Evolutionary conservation across 2,797 vertebrate species (phyloP), one percentile per base, ranked within the genome.

Genomic region (Picus viridis): DNA sequence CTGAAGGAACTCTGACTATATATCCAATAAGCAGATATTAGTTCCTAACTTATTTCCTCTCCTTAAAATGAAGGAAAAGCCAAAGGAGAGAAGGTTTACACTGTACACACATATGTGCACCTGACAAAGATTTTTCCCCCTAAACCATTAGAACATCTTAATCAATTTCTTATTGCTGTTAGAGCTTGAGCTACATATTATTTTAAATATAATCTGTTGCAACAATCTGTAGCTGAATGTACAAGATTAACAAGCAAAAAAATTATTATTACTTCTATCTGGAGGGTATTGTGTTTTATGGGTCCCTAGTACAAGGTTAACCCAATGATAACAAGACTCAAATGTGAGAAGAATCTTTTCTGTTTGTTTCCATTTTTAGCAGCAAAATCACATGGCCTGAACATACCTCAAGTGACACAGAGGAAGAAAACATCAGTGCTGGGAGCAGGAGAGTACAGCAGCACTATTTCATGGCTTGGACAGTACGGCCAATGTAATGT

Each of bases 211-310:
- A 71, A 79, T 54, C 83, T 78, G 34, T 68, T 85, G 88, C 17
- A 79, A 77, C 30, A 56, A 68, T 72, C 53, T 87, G 29, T 73
- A 82, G 47, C 22, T 89, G 59, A 94, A 80, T 89, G 61, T 68
- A 94, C 68, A 72, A 88, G 75, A 76, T 78, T 43, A 94, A 89
- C 89, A 62, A 94, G 71, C 91, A 89, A 79, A 82, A 86, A 79
- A 85, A 62, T 32, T 32, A 71, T 53, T 95, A 91, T 81, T 94
- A 95, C 92, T 98, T 98, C 81, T 97, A 97, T 97, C 97, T 97
- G 97, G 97, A 98, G 93, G 67, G n/a, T 70, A 83, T 32, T 83
- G 49, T 19, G 76, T 58, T 93, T 87, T 85, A 51, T 51, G 67
- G 34, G 34, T 16, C 58, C 70, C 32, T 12, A 10, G 18, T 53